A percentile compares a stretch with the other conserved stretches of the same genome.
Conservation (phyloP, 2,888 invertebrate genomes). For the Keiferia lycopersicella region DNA sequence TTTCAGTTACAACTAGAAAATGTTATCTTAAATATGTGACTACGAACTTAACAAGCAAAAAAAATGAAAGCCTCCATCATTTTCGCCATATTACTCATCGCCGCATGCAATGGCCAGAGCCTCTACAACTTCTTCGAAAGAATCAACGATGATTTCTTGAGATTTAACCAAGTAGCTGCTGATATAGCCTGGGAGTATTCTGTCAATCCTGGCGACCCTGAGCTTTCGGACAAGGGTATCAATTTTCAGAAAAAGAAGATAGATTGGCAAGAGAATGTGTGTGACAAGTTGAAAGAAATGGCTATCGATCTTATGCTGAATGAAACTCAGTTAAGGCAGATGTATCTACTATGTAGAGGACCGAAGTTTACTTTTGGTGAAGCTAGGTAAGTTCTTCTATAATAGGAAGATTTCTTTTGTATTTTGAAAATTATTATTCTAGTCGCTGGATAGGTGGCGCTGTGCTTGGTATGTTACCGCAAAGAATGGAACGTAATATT, state of each 20-base stretch:
- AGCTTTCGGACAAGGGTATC: conserved; percentile 45
- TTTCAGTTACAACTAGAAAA: background rate
- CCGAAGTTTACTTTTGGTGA: conserved; percentile 80
- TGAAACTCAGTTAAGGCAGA: conserved; percentile 71
- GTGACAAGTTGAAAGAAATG: conserved; percentile 49
- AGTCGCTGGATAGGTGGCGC: too few species aligned
- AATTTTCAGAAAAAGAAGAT: conserved; percentile 53
- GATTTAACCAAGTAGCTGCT: conserved; percentile 45
- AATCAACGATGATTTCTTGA: conserved; percentile 3
- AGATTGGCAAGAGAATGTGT: conserved; percentile 57
- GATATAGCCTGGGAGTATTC: conserved; percentile 67
- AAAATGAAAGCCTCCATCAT: conserved; percentile 1
- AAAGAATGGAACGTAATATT: too few species aligned
- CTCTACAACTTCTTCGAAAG: background rate
- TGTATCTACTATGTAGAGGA: conserved; percentile 83
- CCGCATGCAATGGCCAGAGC: background rate
- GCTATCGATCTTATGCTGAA: conserved; percentile 50
- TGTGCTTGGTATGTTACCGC: too few species aligned
- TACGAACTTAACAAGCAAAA: background rate
- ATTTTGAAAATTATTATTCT: too few species aligned
- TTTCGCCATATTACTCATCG: background rate
- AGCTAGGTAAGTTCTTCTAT: conserved; percentile 68
- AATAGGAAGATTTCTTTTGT: too few species aligned
- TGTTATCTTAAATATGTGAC: background rate
- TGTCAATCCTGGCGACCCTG: conserved; percentile 50